A percentile compares a stretch with the other conserved stretches of the same genome.
phyloP scores from a whole-genome alignment of 2,888 invertebrate species.

The Hololepta plana region DNA sequence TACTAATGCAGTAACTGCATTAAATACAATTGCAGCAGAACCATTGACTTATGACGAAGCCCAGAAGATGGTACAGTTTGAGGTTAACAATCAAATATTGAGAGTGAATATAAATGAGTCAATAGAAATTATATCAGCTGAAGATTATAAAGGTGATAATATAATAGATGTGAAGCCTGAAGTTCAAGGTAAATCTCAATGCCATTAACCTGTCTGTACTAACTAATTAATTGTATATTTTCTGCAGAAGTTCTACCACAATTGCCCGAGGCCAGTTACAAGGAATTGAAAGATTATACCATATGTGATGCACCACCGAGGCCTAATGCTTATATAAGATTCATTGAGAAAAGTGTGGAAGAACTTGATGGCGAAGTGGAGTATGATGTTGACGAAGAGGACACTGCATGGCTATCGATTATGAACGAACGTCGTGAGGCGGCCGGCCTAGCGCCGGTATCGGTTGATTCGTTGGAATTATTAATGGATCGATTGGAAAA shows the following conservation, averaged over 20 bases:
- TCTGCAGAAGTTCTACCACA: slow-evolving; percentile 16
- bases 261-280: slow-evolving; percentile 46
- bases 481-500: slow-evolving; percentile 96
- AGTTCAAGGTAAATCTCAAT: no score
- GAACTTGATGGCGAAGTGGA: slow-evolving; percentile 83
- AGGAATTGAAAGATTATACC: slow-evolving; percentile 57
- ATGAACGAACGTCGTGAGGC: slow-evolving; percentile 70
- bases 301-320: slow-evolving; percentile 68
- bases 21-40: slow-evolving; percentile 39
- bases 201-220: not conserved
- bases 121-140: slow-evolving; percentile 48
- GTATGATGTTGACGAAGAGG: slow-evolving; percentile 97
- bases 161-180: slow-evolving; percentile 30
- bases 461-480: slow-evolving; percentile 80
- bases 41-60: slow-evolving; percentile 69
- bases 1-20: no score
- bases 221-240: slow-evolving; percentile 1
- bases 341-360: slow-evolving; percentile 86
- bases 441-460: slow-evolving; percentile 54
- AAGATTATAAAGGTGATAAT: slow-evolving; percentile 35
- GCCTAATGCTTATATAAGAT: slow-evolving; percentile 79
- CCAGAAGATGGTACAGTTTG: slow-evolving; percentile 72
- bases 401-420: slow-evolving; percentile 81
- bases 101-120: slow-evolving; percentile 39
- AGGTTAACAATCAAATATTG: slow-evolving; percentile 48